These are phyloP conservation scores for Polydrusus tereticollis DNA, from an alignment of 2,888 invertebrate species.

Conservation along the genomic window DNA sequence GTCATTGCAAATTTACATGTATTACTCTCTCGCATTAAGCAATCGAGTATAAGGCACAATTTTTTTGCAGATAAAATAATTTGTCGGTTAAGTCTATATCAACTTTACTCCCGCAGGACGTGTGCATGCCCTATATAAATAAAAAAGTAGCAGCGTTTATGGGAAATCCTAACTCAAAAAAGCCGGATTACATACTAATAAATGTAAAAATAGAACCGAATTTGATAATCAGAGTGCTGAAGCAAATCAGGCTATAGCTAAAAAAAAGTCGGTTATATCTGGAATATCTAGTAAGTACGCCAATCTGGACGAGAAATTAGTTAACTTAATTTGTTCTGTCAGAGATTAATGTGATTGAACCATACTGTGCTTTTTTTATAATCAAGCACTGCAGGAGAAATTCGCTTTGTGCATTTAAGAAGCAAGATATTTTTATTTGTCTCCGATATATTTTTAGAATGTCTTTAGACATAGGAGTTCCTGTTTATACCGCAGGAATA, in stretches of 20 bases:
- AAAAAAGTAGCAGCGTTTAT: slow-evolving; percentile 1
- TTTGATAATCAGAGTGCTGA: slow-evolving; percentile 16
- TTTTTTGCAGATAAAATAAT: too few relatives aligned
- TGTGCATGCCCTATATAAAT: not conserved
- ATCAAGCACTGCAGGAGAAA: too few relatives aligned
- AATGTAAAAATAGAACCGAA: slow-evolving; percentile 20
- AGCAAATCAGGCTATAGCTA: slow-evolving; percentile 1
- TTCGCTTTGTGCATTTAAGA: not conserved
- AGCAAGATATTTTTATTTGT: slow-evolving; percentile 1
- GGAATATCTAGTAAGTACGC: not conserved
- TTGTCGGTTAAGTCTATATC: too few relatives aligned
- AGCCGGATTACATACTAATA: slow-evolving; percentile 12
- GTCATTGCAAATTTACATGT: too few relatives aligned
- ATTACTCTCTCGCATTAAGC: too few relatives aligned
- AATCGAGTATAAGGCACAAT: too few relatives aligned
- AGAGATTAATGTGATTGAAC: not conserved
- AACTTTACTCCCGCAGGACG: not conserved
- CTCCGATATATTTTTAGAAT: not conserved
- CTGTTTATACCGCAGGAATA: slow-evolving; percentile 29
- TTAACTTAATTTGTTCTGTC: slow-evolving; percentile 4
- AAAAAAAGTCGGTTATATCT: slow-evolving; percentile 8
- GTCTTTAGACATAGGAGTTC: not conserved
- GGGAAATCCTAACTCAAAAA: slow-evolving; percentile 10
- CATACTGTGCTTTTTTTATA: not conserved
- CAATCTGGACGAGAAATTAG: slow-evolving; percentile 1